Evolutionary conservation across 2,113 vertebrate species (phyloP), one percentile per base, ranked within the genome.

Genomic region (Sinocyclocheilus grahami): DNA sequence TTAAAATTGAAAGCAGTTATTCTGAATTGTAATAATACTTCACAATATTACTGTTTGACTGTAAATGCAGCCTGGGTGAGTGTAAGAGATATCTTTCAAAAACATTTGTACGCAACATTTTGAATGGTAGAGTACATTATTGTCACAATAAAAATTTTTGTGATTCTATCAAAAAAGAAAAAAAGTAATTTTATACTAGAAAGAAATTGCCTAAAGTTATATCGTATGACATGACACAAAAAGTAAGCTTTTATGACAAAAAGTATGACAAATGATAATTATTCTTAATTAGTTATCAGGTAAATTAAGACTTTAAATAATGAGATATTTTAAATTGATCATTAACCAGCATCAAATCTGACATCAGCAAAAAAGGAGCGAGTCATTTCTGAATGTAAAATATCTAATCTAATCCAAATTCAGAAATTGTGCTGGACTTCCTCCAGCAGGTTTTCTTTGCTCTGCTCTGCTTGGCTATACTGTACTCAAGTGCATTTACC

Each of bases 401-500:
- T 27, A 69, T 67, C 12, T 1, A 27, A 12, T 16, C 22, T 37
- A n/a, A 1, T 63, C 22, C 14, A 60, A 5, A 46, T 81, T 81
- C 39, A 27, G n/a, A 81, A 81, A 48, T 24, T 2, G n/a, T 27
- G 13, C 60, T 65, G 39, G 39, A 27, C n/a, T 48, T 48, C 16
- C n/a, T 82, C 42, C 14, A n/a, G 53, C 78, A 37, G 55, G 5
- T 42, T 46, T 65, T 33, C 48, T 22, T 55, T 55, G 27, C 16
- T 55, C 3, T 20, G 48, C 24, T 53, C 18, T 82, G 60, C 39
- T 78, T 13, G 42, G 9, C 14, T 8, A 10, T 67, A 67, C 63
- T 72, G 63, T 83, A 37, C 18, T 37, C 5, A n/a, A 22, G 82
- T 20, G 22, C 51, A 83, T 60, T 72, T 74, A 37, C 30, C 82